Evolutionary conservation across 92 coral and sea anemone genomes (phyloP).

Genomic region (Epizoanthus scotinus): DNA sequence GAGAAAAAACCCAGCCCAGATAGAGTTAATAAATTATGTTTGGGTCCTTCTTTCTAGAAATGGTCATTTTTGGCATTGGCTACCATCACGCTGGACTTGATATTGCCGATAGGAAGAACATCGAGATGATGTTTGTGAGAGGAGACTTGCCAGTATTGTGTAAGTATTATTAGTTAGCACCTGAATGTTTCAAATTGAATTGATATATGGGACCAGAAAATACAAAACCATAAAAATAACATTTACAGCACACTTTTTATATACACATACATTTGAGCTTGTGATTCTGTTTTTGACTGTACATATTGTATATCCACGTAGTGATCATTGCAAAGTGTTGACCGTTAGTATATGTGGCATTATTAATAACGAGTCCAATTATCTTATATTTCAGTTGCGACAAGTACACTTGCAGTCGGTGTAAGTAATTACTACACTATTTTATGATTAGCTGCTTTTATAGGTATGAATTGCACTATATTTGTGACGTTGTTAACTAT

Average conservation of each 20-base stretch:
- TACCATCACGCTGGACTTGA: conserved; percentile 99
- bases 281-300: not conserved
- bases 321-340: no score
- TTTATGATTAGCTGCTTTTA: no score
- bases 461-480: not conserved
- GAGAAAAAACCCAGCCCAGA: no score
- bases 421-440: conserved; percentile 54
- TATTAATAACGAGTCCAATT: no score
- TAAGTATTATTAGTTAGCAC: conserved; percentile 36
- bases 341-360: no score
- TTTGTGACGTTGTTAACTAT: not conserved
- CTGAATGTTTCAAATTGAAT: not conserved
- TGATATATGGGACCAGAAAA: not conserved
- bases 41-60: conserved; percentile 53
- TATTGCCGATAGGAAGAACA: conserved; percentile 72
- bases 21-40: no score
- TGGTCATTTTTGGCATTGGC: conserved; percentile 94
- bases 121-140: conserved; percentile 83
- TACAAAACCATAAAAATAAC: not conserved
- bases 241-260: not conserved
- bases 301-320: not conserved
- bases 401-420: conserved; percentile 98
- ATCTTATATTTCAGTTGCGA: conserved; percentile 75
- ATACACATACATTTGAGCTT: not conserved
- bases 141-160: conserved; percentile 97